phyloP scores from a whole-genome alignment of 2,888 invertebrate species.

The Netelia inedita region DNA sequence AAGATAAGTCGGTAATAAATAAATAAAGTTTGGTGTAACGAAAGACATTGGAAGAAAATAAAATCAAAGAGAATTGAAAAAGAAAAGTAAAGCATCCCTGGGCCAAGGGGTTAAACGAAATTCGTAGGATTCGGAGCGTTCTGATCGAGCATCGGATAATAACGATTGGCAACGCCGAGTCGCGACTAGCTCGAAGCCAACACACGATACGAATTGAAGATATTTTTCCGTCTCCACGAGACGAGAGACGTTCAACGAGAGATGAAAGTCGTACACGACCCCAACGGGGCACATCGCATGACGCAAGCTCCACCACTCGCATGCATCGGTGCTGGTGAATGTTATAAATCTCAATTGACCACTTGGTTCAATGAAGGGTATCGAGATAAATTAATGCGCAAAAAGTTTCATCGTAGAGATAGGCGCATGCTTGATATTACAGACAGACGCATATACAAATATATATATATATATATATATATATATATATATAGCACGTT shows the following conservation, averaged over 20 bases:
- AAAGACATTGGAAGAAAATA: too few relatives aligned
- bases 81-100: not conserved
- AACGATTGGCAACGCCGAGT: slow-evolving; percentile 8
- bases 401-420: slow-evolving; percentile 66
- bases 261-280: slow-evolving; percentile 60
- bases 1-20: too few relatives aligned
- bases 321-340: slow-evolving; percentile 70
- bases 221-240: slow-evolving; percentile 45
- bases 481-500: slow-evolving; percentile 5
- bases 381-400: slow-evolving; percentile 71
- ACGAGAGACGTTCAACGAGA: slow-evolving; percentile 27
- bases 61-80: too few relatives aligned
- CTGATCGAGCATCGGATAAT: slow-evolving; percentile 11
- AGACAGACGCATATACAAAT: slow-evolving; percentile 4
- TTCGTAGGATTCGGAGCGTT: not conserved
- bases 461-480: slow-evolving; percentile 2
- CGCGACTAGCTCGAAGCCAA: not conserved
- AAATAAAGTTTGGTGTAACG: too few relatives aligned
- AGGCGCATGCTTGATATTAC: slow-evolving; percentile 52
- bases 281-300: slow-evolving; percentile 52
- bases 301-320: slow-evolving; percentile 53
- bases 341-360: slow-evolving; percentile 73
- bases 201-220: slow-evolving; percentile 35
- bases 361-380: slow-evolving; percentile 72
- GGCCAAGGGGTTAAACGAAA: slow-evolving; percentile 12